Conservation (phyloP, 1,140 invertebrate species). For the Chymomyza costata region DNA sequence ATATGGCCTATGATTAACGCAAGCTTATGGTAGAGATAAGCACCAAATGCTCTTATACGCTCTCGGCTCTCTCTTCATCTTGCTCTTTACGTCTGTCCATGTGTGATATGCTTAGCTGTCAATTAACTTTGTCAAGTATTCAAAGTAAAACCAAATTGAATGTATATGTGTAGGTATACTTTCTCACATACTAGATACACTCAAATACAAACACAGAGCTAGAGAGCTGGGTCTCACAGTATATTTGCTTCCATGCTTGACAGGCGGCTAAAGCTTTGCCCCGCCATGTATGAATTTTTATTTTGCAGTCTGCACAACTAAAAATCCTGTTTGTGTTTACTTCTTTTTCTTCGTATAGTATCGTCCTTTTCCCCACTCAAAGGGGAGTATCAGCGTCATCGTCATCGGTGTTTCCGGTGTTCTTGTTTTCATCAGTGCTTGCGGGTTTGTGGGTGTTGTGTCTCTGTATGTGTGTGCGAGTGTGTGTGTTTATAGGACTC, state of each 20-base stretch:
- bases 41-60: background rate
- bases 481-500: background rate
- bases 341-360: too few species aligned
- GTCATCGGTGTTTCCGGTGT: background rate
- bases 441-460: background rate
- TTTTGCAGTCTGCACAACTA: background rate
- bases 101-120: slow-evolving; percentile 20
- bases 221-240: background rate
- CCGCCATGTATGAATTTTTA: background rate
- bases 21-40: slow-evolving; percentile 4
- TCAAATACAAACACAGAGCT: background rate
- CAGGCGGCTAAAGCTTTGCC: background rate
- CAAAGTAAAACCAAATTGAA: slow-evolving; percentile 26
- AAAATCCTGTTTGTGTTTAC: slow-evolving; percentile 15
- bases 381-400: too few species aligned
- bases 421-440: background rate
- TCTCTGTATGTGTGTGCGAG: background rate
- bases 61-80: background rate
- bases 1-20: slow-evolving; percentile 66
- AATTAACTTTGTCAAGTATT: slow-evolving; percentile 55
- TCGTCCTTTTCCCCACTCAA: too few species aligned
- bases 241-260: slow-evolving; percentile 11
- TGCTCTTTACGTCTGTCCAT: slow-evolving; percentile 11
- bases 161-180: background rate
- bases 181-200: background rate